Percentiles rank a stretch among this genome's conserved stretches.
Evolutionary conservation across 1,140 invertebrate genomes (phyloP).

Genomic region (Drosophila teissieri): DNA sequence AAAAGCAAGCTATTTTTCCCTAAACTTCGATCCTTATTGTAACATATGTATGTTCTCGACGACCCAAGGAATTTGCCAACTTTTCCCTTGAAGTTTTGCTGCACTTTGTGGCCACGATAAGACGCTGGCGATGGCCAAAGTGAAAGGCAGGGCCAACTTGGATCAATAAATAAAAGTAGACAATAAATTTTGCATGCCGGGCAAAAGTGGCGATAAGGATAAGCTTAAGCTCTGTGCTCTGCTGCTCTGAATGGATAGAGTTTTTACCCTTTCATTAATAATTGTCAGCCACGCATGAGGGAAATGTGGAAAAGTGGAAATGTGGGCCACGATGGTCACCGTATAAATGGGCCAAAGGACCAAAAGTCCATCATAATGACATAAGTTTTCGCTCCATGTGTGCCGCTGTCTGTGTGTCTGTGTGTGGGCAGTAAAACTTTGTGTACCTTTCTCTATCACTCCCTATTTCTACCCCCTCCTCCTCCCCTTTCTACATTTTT

Average conservation of each 20-base stretch:
- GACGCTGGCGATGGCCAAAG: conserved; percentile 16
- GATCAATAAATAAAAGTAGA: conserved; percentile 64
- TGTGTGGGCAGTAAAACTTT: conserved; percentile 47
- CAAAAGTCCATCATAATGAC: conserved; percentile 71
- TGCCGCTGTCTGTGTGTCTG: conserved; percentile 27
- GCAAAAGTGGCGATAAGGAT: conserved; percentile 36
- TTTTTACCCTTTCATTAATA: conserved; percentile 67
- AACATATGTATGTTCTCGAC: background rate
- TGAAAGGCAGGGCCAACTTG: conserved; percentile 13
- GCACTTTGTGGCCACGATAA: conserved; percentile 56
- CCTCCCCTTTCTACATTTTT: background rate
- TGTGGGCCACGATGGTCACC: conserved; percentile 27
- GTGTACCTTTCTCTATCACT: conserved; percentile 13
- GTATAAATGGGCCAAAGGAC: conserved; percentile 59
- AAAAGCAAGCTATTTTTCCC: background rate
- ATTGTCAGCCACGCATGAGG: conserved; percentile 51
- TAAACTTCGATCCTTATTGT: background rate
- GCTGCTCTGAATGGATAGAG: background rate
- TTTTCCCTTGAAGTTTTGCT: conserved; percentile 8
- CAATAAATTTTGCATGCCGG: conserved; percentile 67
- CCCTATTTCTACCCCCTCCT: background rate
- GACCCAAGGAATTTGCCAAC: background rate
- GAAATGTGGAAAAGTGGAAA: conserved; percentile 1
- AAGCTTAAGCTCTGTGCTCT: conserved; percentile 32
- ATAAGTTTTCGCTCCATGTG: conserved; percentile 49